Evolutionary conservation across 2,888 invertebrate genomes (phyloP).

Genomic region (Masnerella sp.): DNA sequence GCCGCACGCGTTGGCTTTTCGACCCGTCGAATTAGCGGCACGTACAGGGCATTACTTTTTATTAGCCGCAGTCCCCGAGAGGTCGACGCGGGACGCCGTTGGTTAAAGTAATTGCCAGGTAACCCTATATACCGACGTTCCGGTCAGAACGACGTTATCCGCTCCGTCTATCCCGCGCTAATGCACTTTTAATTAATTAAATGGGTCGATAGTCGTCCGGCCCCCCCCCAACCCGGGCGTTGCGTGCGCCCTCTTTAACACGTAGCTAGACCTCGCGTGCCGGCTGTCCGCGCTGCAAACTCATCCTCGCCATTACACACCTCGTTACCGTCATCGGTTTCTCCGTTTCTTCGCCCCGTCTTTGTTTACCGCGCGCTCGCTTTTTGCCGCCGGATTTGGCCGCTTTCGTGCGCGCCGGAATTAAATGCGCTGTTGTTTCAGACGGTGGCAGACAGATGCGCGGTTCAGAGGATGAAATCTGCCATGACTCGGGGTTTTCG

Average conservation of each 20-base stretch:
- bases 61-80: conserved; percentile 57
- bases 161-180: conserved; percentile 67
- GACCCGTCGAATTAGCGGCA: conserved; percentile 52
- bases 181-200: conserved; percentile 79
- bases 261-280: conserved; percentile 74
- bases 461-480: too few species aligned
- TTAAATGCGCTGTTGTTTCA: conserved; percentile 51
- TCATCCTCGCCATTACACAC: conserved; percentile 67
- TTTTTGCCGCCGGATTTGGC: conserved; percentile 30
- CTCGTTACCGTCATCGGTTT: conserved; percentile 47
- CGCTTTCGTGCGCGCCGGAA: conserved; percentile 37
- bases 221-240: conserved; percentile 29
- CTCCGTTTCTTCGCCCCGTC: conserved; percentile 29
- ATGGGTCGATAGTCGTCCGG: conserved; percentile 74
- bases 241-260: conserved; percentile 60
- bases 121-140: conserved; percentile 67
- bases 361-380: conserved; percentile 23
- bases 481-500: too few species aligned
- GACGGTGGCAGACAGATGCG: conserved; percentile 29
- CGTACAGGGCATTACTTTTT: conserved; percentile 55
- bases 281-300: conserved; percentile 74
- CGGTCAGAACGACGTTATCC: conserved; percentile 67
- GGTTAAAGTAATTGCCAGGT: conserved; percentile 70
- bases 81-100: conserved; percentile 61
- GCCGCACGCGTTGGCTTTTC: conserved; percentile 31